Conservation (phyloP, 2,797 vertebrate genomes). For the Gallirallus australis region DNA sequence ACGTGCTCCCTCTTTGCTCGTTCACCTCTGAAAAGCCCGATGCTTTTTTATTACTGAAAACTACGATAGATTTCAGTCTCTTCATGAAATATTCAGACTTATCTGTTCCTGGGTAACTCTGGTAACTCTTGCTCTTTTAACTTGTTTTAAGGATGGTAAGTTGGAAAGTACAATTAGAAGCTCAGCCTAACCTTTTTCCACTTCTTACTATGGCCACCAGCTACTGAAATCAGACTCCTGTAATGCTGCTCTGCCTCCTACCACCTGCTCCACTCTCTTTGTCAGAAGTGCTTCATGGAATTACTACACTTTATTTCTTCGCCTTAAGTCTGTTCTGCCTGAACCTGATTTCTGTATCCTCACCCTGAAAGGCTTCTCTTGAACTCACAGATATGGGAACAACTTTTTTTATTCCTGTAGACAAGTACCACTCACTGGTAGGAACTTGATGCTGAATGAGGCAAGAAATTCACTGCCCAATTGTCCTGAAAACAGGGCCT, state of each 20-base stretch:
- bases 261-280: not conserved
- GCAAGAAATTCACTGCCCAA: not conserved
- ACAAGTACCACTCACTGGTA: not conserved
- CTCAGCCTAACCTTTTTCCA: not conserved
- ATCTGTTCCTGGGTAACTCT: not conserved
- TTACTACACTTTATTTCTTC: not conserved
- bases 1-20: not conserved
- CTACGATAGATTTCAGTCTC: not conserved
- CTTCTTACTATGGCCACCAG: not conserved
- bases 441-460: not conserved
- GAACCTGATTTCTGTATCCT: not conserved
- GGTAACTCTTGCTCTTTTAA: not conserved
- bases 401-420: not conserved
- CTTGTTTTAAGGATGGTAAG: not conserved
- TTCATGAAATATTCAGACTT: not conserved
- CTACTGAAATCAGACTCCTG: not conserved
- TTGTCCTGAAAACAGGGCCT: no score
- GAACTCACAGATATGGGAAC: not conserved
- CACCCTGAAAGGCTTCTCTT: not conserved
- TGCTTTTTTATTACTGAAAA: not conserved
- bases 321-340: not conserved
- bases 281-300: not conserved
- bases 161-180: not conserved
- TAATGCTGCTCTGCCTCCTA: not conserved
- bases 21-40: not conserved